Evolutionary conservation across 2,888 invertebrate genomes (phyloP).

Genomic region (Aethes cnicana): DNA sequence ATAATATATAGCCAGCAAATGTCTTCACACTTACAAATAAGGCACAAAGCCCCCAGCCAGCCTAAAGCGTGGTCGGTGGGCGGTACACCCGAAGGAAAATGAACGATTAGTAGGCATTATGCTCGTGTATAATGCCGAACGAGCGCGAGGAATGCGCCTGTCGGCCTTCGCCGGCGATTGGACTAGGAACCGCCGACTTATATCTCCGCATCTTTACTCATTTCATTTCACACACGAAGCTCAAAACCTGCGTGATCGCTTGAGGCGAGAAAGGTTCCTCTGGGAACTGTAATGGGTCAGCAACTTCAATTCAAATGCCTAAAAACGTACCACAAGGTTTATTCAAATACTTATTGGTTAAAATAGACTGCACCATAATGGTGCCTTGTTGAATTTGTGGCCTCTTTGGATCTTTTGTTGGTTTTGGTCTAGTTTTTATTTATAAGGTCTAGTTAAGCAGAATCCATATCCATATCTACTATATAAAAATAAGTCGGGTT

Average conservation of each 20-base stretch:
- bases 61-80: constrained; percentile 4
- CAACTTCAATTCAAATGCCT: too few species aligned
- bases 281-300: neutral
- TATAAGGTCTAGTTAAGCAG: too few species aligned
- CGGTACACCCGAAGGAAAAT: constrained; percentile 18
- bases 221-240: neutral
- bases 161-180: constrained; percentile 26
- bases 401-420: neutral
- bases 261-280: too few species aligned
- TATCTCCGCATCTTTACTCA: neutral
- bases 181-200: constrained; percentile 17
- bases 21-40: neutral
- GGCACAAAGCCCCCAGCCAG: too few species aligned
- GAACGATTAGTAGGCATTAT: constrained; percentile 28
- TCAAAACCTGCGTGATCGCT: neutral
- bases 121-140: constrained; percentile 11
- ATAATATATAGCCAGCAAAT: too few species aligned
- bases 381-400: too few species aligned
- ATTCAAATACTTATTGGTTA: too few species aligned
- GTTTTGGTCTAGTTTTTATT: too few species aligned
- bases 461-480: too few species aligned
- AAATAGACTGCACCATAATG: too few species aligned
- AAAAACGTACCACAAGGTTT: too few species aligned
- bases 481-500: too few species aligned
- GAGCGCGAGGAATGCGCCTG: constrained; percentile 15